Evolutionary conservation across 1,140 invertebrate genomes (phyloP).

Genomic region (Drosophila pachea): DNA sequence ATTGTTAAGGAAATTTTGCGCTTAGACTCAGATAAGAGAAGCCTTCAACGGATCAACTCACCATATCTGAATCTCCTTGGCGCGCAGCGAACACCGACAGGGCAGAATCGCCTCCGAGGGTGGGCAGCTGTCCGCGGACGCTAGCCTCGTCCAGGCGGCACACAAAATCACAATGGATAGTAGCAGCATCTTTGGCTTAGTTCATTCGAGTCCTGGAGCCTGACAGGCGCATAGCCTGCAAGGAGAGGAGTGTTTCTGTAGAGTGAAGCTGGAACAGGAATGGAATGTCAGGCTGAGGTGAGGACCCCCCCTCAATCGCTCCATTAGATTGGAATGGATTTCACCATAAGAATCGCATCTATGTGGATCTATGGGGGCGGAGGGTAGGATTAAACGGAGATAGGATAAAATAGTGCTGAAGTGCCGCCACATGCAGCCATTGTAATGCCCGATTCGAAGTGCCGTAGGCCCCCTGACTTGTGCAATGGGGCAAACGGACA

Average conservation of each 20-base stretch:
- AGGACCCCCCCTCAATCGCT: too few species aligned
- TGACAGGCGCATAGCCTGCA: conserved; percentile 42
- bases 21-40: neutral
- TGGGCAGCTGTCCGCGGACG: conserved; percentile 77
- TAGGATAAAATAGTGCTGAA: too few species aligned
- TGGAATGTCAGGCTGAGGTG: too few species aligned
- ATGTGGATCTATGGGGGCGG: neutral
- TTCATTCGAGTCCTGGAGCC: neutral
- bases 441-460: conserved; percentile 56
- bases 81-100: conserved; percentile 79
- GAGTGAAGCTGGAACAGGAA: too few species aligned
- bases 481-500: conserved; percentile 54
- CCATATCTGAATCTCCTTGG: conserved; percentile 80
- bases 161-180: conserved; percentile 45
- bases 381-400: too few species aligned
- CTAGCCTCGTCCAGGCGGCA: conserved; percentile 22
- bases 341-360: too few species aligned
- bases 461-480: too few species aligned
- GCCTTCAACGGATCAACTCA: conserved; percentile 32
- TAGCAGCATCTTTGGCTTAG: conserved; percentile 35
- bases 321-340: too few species aligned
- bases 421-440: too few species aligned
- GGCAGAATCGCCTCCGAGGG: conserved; percentile 80
- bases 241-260: too few species aligned
- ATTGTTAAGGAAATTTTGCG: neutral